Conservation (phyloP, 1,140 invertebrate species). For the Oncopodura yosiiana region DNA sequence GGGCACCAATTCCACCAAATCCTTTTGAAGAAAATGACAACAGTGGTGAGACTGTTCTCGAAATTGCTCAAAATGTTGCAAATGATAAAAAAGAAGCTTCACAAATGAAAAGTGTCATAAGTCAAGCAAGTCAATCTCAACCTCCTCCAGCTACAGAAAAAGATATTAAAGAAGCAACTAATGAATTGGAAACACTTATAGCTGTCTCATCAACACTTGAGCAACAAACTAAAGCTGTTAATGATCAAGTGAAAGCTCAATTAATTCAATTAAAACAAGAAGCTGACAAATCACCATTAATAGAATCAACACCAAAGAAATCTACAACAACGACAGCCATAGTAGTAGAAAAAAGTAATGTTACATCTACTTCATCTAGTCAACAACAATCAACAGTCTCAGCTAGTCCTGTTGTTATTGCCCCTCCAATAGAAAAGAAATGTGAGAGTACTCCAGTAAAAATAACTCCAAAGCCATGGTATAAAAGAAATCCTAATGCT, state of each 20-base stretch:
- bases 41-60: conserved; percentile 7
- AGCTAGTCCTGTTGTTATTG: no score
- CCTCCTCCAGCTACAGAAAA: conserved; percentile 3
- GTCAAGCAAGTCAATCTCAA: neutral
- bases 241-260: conserved; percentile 20
- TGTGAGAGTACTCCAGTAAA: neutral
- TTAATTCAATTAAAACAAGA: conserved; percentile 21
- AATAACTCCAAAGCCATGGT: conserved; percentile 16
- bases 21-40: conserved; percentile 16
- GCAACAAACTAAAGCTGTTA: conserved; percentile 6
- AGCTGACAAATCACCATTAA: conserved; percentile 27
- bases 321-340: neutral
- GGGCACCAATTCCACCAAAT: conserved; percentile 25
- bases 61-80: conserved; percentile 27
- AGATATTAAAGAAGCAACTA: conserved; percentile 7
- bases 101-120: neutral
- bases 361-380: neutral
- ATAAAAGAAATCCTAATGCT: conserved; percentile 10
- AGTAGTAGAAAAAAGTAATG: neutral
- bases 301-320: neutral
- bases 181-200: conserved; percentile 9
- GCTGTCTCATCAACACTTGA: neutral
- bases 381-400: no score
- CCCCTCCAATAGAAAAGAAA: no score
- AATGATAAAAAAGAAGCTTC: conserved; percentile 23